phyloP scores from a whole-genome alignment of 1,140 invertebrate genomes.

The Aphaenogaster floridana region DNA sequence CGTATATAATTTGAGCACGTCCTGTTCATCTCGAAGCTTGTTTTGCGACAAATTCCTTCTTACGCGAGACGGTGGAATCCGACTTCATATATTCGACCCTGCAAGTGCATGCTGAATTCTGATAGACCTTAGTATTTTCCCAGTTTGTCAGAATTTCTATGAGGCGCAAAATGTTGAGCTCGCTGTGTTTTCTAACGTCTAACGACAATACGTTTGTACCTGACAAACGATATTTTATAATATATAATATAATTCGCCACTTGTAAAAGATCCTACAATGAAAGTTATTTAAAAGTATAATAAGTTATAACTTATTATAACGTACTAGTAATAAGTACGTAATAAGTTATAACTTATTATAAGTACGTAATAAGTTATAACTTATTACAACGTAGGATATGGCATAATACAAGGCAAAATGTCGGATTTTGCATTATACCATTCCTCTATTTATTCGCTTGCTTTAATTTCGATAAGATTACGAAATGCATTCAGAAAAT shows the following conservation, averaged over 20 bases:
- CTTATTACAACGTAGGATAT: no score
- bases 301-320: not conserved
- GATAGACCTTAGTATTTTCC: constrained; percentile 32
- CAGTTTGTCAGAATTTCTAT: not conserved
- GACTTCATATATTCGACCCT: constrained; percentile 37
- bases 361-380: no score
- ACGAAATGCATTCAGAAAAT: not conserved
- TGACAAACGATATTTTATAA: not conserved
- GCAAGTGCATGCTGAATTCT: not conserved
- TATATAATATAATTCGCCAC: no score
- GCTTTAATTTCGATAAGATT: not conserved
- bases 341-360: no score
- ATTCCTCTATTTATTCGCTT: not conserved
- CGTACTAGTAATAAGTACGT: no score
- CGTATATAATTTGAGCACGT: constrained; percentile 47
- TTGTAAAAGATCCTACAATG: not conserved
- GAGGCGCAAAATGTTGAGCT: not conserved
- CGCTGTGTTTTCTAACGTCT: not conserved
- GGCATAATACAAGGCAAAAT: not conserved
- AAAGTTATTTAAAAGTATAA: not conserved
- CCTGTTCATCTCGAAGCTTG: constrained; percentile 32
- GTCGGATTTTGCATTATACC: not conserved
- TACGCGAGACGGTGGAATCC: constrained; percentile 42
- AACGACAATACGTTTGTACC: not conserved
- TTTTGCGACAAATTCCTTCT: constrained; percentile 46